phyloP scores from a whole-genome alignment of 2,888 invertebrate genomes.

The Crocallis elinguaria region DNA sequence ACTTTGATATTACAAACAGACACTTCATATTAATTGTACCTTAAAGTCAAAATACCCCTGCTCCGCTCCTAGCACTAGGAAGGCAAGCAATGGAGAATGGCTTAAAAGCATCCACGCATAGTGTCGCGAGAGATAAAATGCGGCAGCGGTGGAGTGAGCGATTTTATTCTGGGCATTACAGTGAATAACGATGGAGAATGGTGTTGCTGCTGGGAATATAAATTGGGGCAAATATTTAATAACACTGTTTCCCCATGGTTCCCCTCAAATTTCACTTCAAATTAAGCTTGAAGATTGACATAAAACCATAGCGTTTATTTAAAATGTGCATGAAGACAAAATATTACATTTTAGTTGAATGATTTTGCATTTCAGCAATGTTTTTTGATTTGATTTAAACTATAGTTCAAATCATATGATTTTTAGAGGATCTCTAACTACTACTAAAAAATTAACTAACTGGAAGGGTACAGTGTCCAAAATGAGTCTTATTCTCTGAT shows the following conservation, averaged over 20 bases:
- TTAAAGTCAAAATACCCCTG: background rate
- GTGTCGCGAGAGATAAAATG: conserved; percentile 39
- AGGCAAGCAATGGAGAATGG: conserved; percentile 40
- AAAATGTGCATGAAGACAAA: no score
- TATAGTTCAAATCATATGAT: no score
- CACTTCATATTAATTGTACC: no score
- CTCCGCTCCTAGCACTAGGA: conserved; percentile 19
- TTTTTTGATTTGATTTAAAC: no score
- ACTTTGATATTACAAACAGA: no score
- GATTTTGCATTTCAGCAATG: no score
- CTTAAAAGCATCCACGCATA: conserved; percentile 61
- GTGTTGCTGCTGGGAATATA: conserved; percentile 11
- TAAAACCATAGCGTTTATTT: no score
- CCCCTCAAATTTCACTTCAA: background rate
- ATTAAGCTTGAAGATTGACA: background rate
- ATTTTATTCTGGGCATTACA: conserved; percentile 36
- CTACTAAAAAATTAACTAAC: no score
- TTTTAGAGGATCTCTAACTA: no score
- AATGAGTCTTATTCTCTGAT: no score
- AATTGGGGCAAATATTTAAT: conserved; percentile 20
- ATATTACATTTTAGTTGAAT: no score
- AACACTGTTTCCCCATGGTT: background rate
- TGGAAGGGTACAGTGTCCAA: no score
- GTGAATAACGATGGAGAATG: conserved; percentile 17
- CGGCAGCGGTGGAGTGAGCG: conserved; percentile 34